Percentiles rank a stretch among this genome's conserved stretches.
Evolutionary conservation across 2,888 invertebrate genomes (phyloP).

Genomic region (Pseudolycoriella hygida): DNA sequence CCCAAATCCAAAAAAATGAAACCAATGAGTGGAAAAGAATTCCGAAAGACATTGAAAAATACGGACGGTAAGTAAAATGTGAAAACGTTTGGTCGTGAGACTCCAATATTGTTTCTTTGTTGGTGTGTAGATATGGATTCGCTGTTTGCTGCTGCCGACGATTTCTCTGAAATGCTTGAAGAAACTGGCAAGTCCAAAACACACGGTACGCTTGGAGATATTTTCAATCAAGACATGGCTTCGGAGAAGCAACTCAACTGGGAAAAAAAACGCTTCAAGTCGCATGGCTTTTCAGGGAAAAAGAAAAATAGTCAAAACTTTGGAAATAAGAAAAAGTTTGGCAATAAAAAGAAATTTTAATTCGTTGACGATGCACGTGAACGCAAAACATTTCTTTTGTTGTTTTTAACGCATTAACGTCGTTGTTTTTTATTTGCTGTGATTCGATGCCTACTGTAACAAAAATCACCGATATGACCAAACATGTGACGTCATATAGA

Average conservation of each 20-base stretch:
- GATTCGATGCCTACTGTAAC: too few species aligned
- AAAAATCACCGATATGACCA: too few species aligned
- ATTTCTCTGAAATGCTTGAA: constrained; percentile 76
- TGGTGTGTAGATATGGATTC: constrained; percentile 35
- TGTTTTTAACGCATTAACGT: too few species aligned
- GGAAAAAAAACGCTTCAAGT: constrained; percentile 45
- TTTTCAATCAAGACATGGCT: constrained; percentile 60
- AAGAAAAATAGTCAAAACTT: too few species aligned
- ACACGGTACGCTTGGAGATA: constrained; percentile 46
- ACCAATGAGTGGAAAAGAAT: constrained; percentile 9
- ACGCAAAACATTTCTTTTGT: too few species aligned
- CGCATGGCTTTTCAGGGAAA: background rate
- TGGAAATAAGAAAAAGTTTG: too few species aligned
- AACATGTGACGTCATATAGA: too few species aligned
- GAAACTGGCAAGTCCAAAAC: constrained; percentile 54
- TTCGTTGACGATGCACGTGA: too few species aligned
- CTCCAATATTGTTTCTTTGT: background rate
- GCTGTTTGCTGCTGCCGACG: constrained; percentile 69
- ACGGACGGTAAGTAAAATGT: constrained; percentile 18
- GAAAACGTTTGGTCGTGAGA: background rate
- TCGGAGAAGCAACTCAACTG: constrained; percentile 62
- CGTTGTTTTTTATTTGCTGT: too few species aligned
- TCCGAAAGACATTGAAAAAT: constrained; percentile 22
- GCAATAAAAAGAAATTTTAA: too few species aligned
- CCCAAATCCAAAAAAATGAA: constrained; percentile 10